These are phyloP conservation scores for Cantharis lateralis DNA, from an alignment of 2,888 invertebrate species.

Conservation along the genomic window DNA sequence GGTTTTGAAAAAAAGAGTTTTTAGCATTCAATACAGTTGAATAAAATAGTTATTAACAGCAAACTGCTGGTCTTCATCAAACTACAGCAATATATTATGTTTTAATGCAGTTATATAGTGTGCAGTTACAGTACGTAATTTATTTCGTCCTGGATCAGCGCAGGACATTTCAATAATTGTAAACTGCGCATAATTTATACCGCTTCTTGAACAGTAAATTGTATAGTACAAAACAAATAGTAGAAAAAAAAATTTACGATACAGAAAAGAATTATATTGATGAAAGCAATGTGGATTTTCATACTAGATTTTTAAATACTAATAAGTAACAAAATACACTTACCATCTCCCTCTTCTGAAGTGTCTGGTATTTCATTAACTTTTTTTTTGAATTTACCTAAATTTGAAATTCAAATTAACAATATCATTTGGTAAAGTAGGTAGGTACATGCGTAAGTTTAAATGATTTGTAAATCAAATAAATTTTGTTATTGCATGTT, in stretches of 20 bases:
- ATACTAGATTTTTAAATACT: neutral
- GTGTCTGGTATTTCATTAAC: constrained; percentile 35
- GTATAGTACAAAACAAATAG: no score
- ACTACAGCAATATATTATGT: no score
- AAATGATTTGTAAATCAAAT: constrained; percentile 46
- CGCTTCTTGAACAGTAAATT: no score
- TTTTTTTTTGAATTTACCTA: constrained; percentile 44
- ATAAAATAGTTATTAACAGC: no score
- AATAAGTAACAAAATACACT: neutral
- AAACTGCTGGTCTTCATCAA: no score
- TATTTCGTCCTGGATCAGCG: no score
- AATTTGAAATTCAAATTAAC: constrained; percentile 30
- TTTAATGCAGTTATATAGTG: no score
- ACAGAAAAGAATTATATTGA: neutral
- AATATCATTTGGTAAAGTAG: constrained; percentile 27
- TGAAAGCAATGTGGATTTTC: neutral
- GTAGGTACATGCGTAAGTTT: constrained; percentile 34
- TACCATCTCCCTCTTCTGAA: constrained; percentile 18
- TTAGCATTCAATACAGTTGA: no score
- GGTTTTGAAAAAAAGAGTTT: no score
- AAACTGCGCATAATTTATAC: no score
- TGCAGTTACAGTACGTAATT: no score
- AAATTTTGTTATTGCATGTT: constrained; percentile 49
- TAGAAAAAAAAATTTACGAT: neutral
- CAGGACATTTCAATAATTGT: no score